These are phyloP conservation scores for Caenorhabditis remanei DNA, from an alignment of 1,140 invertebrate species.

Conservation along the genomic window DNA sequence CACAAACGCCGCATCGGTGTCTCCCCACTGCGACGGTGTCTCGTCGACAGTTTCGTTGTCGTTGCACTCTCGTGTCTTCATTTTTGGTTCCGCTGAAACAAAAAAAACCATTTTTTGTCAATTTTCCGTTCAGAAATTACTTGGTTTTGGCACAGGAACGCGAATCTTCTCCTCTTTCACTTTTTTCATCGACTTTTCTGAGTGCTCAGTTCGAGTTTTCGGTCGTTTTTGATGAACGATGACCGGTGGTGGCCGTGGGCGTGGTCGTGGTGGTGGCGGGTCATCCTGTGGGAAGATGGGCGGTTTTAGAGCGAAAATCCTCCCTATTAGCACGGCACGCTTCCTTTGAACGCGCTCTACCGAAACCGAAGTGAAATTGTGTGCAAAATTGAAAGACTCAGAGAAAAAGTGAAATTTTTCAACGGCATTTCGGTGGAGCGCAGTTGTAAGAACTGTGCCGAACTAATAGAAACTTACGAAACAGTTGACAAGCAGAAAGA, in stretches of 20 bases:
- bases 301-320: background rate
- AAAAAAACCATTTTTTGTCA: background rate
- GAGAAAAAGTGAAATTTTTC: no score
- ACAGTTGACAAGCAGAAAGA: background rate
- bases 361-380: no score
- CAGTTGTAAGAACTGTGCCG: no score
- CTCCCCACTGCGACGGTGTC: background rate
- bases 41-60: conserved; percentile 8
- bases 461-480: background rate
- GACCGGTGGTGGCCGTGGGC: background rate
- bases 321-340: no score
- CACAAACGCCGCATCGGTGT: conserved; percentile 12
- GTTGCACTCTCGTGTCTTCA: conserved; percentile 3
- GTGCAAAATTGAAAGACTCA: no score
- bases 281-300: background rate
- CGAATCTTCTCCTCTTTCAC: background rate
- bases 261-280: background rate
- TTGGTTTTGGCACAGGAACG: background rate
- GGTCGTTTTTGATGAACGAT: background rate
- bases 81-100: conserved; percentile 5
- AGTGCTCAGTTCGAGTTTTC: background rate
- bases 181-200: background rate
- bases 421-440: no score
- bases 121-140: background rate
- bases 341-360: no score